Conservation (phyloP, 2,113 vertebrate species). For the Dascyllus trimaculatus region DNA sequence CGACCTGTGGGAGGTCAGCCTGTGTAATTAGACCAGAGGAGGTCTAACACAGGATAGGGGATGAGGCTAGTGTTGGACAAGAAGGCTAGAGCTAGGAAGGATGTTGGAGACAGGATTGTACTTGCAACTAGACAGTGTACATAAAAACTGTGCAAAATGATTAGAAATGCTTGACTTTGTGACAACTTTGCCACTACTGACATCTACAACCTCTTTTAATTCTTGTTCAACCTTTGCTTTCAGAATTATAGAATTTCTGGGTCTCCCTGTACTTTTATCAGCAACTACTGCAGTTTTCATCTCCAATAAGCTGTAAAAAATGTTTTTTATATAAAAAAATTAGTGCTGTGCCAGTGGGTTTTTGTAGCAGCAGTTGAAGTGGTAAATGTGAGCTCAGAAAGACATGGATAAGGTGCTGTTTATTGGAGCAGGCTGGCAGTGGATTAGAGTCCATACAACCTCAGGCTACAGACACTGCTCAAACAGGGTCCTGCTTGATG, state of each 20-base stretch:
- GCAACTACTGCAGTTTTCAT: slow-evolving; percentile 14
- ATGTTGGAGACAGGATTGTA: slow-evolving; percentile 4
- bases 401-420: slow-evolving; percentile 70
- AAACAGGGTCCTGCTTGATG: slow-evolving; percentile 44
- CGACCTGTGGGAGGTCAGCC: slow-evolving; percentile 87
- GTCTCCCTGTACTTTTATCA: slow-evolving; percentile 26
- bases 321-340: slow-evolving; percentile 18
- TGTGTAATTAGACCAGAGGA: slow-evolving; percentile 84
- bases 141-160: not conserved
- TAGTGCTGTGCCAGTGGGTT: slow-evolving; percentile 50
- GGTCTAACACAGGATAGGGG: slow-evolving; percentile 61
- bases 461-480: slow-evolving; percentile 53
- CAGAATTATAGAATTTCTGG: not conserved
- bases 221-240: slow-evolving; percentile 25
- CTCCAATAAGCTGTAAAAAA: slow-evolving; percentile 13
- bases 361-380: slow-evolving; percentile 50
- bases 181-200: slow-evolving; percentile 5
- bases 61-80: slow-evolving; percentile 32
- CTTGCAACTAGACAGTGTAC: slow-evolving; percentile 1
- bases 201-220: slow-evolving; percentile 27
- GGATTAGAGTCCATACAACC: slow-evolving; percentile 71
- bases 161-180: not conserved
- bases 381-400: slow-evolving; percentile 57
- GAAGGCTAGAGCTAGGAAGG: slow-evolving; percentile 17
- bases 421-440: slow-evolving; percentile 52